These are phyloP conservation scores for Pristionchus arcanus DNA, from an alignment of 2,888 invertebrate species.

Conservation along the genomic window DNA sequence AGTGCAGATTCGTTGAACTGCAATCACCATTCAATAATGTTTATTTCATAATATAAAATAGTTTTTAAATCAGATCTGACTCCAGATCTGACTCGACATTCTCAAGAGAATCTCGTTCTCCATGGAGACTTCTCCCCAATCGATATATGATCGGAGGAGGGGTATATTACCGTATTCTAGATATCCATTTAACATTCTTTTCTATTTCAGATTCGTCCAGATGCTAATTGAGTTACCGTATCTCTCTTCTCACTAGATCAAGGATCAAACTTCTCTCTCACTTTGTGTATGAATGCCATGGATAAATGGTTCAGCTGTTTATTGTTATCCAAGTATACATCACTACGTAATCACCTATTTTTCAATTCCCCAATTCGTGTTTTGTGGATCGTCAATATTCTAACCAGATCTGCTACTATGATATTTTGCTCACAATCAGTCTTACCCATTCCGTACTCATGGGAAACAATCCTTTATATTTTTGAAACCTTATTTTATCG, in stretches of 20 bases:
- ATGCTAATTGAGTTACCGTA: background rate
- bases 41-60: background rate
- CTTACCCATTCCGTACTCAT: background rate
- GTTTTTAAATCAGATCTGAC: background rate
- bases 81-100: slow-evolving; percentile 30
- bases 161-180: background rate
- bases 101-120: slow-evolving; percentile 12
- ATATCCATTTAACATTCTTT: background rate
- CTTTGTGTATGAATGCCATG: slow-evolving; percentile 26
- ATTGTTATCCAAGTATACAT: background rate
- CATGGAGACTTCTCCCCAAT: slow-evolving; percentile 28
- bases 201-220: slow-evolving; percentile 1
- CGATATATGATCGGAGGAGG: slow-evolving; percentile 45
- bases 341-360: background rate
- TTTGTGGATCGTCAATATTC: background rate
- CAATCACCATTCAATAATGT: background rate
- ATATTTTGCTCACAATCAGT: background rate
- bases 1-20: background rate
- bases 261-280: background rate
- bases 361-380: background rate
- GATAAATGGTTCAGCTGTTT: slow-evolving; percentile 46
- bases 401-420: too few relatives aligned
- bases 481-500: slow-evolving; percentile 1
- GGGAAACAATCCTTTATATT: background rate
- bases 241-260: background rate